phyloP scores from a whole-genome alignment of 2,888 invertebrate genomes.

The Netelia fuscicornis region DNA sequence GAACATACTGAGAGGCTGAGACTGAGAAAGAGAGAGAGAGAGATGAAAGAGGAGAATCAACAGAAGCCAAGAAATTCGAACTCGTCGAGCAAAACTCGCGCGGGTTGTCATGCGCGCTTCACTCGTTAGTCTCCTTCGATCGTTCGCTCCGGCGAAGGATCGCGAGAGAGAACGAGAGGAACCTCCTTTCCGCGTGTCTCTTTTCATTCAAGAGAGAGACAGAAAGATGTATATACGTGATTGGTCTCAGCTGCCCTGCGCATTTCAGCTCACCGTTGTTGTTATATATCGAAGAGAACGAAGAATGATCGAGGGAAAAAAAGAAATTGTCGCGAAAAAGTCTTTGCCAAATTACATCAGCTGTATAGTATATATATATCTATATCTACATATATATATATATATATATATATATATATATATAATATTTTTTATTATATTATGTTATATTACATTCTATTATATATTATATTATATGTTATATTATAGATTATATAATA shows the following conservation, averaged over 20 bases:
- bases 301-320: slow-evolving; percentile 21
- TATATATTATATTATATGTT: too few species aligned
- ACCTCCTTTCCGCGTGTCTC: slow-evolving; percentile 52
- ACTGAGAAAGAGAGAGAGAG: neutral
- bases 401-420: too few species aligned
- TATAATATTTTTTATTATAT: too few species aligned
- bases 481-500: too few species aligned
- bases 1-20: neutral
- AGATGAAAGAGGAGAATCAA: slow-evolving; percentile 29
- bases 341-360: neutral
- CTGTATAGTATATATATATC: neutral
- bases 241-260: slow-evolving; percentile 56
- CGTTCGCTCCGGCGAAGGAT: slow-evolving; percentile 20
- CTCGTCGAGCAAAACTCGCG: slow-evolving; percentile 35
- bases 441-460: too few species aligned
- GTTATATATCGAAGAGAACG: slow-evolving; percentile 19
- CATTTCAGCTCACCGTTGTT: neutral
- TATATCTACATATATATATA: too few species aligned
- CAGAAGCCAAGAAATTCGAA: slow-evolving; percentile 45
- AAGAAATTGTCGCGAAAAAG: slow-evolving; percentile 34
- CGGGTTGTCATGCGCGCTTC: slow-evolving; percentile 67
- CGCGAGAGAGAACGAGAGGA: slow-evolving; percentile 21
- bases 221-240: slow-evolving; percentile 43
- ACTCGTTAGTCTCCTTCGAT: slow-evolving; percentile 71
- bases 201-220: slow-evolving; percentile 33